Evolutionary conservation across 2,113 vertebrate genomes (phyloP), one percentile per base, ranked within the genome.

Genomic region (Passer domesticus): DNA sequence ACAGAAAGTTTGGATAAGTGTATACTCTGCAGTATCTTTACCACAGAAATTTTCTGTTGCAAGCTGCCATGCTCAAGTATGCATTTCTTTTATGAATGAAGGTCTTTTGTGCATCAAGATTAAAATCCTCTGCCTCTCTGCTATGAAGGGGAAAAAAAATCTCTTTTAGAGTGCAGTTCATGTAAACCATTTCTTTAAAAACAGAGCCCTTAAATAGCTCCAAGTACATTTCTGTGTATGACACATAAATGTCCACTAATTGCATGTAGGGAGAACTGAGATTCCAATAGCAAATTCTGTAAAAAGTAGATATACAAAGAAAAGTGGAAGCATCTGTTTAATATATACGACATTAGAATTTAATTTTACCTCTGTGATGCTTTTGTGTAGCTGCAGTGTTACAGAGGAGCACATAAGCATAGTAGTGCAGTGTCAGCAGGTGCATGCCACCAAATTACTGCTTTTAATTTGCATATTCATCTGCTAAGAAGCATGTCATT

Each of bases 361-460:
- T 98, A 98, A 98, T 98, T 98, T 98, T 98, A 98, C 98, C 98
- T 98, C 98, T 97, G 98, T 95, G 97, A 97, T 98, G 98, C 98
- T 98, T 98, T 99, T 98, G 98, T 99, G 97, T 97, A 98, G 96
- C 97, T 97, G 98, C 97, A 98, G 94, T 97, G 98, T 98, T 97
- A 96, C 97, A 98, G 98, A 98, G 98, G 98, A 98, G 98, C 98
- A 98, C 98, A 97, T 96, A 98, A 98, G 98, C 98, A 98, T 98
- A 98, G 98, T 97, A 98, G 98, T 98, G 98, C 98, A 97, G 97
- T 98, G 98, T 99, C 98, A 99, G 99, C 99, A 99, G 99, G 99
- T 99, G 99, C 99, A 98, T 99, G 99, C 98, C 98, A 98, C 99
- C 98, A 99, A 99, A 99, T 99, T 99, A 99, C 99, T 98, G 98